A percentile compares a stretch with the other conserved stretches of the same genome.
Conservation (phyloP, 2,888 invertebrate species). For the Leptothorax acervorum region DNA sequence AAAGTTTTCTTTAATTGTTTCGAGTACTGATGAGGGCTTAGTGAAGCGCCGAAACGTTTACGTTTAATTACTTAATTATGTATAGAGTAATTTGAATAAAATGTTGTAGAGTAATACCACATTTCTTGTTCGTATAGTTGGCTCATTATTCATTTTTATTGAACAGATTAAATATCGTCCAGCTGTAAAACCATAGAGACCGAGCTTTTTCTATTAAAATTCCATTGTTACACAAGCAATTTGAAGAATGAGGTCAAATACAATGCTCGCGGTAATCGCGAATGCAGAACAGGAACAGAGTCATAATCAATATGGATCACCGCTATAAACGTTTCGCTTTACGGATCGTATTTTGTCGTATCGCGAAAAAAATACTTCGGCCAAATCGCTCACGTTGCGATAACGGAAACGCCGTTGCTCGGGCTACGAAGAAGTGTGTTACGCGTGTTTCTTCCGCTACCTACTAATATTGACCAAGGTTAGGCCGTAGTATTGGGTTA, state of each 20-base stretch:
- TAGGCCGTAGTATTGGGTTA: conserved; percentile 47
- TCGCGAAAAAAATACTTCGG: background rate
- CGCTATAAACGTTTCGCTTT: background rate
- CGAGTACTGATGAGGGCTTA: no score
- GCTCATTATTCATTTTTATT: no score
- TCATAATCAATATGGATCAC: background rate
- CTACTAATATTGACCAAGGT: conserved; percentile 64
- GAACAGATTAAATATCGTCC: background rate
- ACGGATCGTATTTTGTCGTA: background rate
- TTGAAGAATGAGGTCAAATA: background rate
- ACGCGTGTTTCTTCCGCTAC: conserved; percentile 46
- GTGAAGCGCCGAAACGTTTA: no score
- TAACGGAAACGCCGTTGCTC: conserved; percentile 3
- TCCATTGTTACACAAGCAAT: background rate
- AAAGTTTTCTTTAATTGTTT: no score
- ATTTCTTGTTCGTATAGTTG: no score
- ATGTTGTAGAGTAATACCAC: no score
- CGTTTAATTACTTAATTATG: no score
- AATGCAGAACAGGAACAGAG: background rate
- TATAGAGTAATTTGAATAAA: no score
- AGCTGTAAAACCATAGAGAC: background rate
- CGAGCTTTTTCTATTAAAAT: background rate
- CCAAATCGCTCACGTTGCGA: background rate
- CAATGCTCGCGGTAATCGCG: background rate
- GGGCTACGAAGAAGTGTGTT: background rate